These are phyloP conservation scores for Drosophila pachea DNA, from an alignment of 1,140 invertebrate genomes.

Conservation along the genomic window DNA sequence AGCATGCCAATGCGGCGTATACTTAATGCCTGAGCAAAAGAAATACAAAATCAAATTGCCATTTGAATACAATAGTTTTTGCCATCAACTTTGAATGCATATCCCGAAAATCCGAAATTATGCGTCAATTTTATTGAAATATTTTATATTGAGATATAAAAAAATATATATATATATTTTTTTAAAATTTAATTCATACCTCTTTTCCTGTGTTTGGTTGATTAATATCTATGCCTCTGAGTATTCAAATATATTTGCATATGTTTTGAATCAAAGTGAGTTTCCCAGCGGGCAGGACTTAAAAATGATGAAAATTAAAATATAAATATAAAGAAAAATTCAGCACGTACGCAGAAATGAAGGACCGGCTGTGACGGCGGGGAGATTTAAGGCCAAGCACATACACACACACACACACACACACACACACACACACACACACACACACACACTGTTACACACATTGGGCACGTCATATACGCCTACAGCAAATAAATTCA, in stretches of 20 bases:
- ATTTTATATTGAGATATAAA: no score
- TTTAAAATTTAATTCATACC: not conserved
- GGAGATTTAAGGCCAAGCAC: constrained; percentile 2
- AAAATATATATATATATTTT: not conserved
- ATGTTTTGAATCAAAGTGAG: constrained; percentile 5
- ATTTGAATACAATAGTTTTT: not conserved
- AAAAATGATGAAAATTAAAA: constrained; percentile 57
- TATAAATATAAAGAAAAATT: constrained; percentile 59
- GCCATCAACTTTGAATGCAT: no score
- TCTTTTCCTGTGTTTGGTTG: not conserved
- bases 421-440: constrained; percentile 1
- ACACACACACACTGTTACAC: no score
- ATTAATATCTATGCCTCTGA: not conserved
- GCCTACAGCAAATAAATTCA: constrained; percentile 65
- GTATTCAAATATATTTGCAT: constrained; percentile 1
- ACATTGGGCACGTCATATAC: not conserved
- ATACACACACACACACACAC: constrained; percentile 11
- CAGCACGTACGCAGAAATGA: constrained; percentile 45
- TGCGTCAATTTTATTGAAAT: no score
- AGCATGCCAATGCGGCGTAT: constrained; percentile 14
- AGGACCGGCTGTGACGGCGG: constrained; percentile 1
- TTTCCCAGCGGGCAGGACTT: constrained; percentile 1
- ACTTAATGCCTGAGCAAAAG: constrained; percentile 5
- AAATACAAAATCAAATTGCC: not conserved
- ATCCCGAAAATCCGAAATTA: no score